A percentile compares a stretch with the other conserved stretches of the same genome.
Evolutionary conservation across 2,797 vertebrate genomes (phyloP).

Genomic region (Hydrophis major): DNA sequence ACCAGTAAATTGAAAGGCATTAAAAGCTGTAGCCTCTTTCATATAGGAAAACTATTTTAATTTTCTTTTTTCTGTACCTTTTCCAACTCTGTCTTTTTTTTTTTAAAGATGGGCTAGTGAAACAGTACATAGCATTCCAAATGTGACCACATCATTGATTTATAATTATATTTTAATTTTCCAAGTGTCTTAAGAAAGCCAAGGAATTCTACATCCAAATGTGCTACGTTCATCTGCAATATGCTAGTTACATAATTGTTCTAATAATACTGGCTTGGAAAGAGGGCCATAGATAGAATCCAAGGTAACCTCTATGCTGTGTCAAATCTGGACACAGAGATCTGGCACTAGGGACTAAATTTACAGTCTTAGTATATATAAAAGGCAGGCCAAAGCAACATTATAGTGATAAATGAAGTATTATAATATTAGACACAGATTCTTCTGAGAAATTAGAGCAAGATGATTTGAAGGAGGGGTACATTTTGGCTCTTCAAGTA

Average conservation of each 20-base stretch:
- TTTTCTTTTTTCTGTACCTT: not conserved
- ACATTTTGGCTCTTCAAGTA: constrained; percentile 34
- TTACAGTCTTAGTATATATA: constrained; percentile 61
- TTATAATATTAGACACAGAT: constrained; percentile 55
- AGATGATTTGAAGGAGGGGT: not conserved
- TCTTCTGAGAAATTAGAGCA: constrained; percentile 38
- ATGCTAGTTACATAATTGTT: constrained; percentile 26
- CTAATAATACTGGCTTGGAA: constrained; percentile 9
- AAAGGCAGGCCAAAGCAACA: constrained; percentile 55
- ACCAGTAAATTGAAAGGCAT: not conserved
- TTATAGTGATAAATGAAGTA: constrained; percentile 60
- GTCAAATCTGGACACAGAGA: constrained; percentile 21
- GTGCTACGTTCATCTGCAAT: not conserved
- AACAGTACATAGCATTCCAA: not conserved
- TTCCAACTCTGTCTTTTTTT: not conserved
- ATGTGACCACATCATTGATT: not conserved
- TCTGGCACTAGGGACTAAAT: constrained; percentile 52
- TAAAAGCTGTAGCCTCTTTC: not conserved
- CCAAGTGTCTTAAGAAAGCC: constrained; percentile 16
- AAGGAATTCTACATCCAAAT: not conserved
- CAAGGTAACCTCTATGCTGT: constrained; percentile 28
- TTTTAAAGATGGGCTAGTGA: not conserved
- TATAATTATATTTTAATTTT: constrained; percentile 19
- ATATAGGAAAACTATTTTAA: not conserved
- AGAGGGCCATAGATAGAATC: constrained; percentile 18